Evolutionary conservation across 1,140 invertebrate species (phyloP), one percentile per base, ranked within the genome.

Genomic region (Mya arenaria): DNA sequence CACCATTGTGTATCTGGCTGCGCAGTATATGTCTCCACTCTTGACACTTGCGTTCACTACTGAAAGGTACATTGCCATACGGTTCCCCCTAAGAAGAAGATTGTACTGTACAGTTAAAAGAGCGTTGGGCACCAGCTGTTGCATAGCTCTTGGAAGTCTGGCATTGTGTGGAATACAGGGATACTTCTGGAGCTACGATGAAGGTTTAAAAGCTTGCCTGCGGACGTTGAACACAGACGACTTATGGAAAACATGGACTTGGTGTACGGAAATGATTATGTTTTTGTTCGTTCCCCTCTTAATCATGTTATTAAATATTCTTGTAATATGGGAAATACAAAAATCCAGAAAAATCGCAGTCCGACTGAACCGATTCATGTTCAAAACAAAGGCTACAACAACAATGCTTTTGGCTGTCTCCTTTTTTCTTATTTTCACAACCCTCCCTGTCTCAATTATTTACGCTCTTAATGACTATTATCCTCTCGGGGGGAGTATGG

Each of bases 61-160:
- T 82, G 98, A 99, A 93, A 94, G 98, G 56, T 99, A 97, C 93
- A 96, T 99, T 44, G 98, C 98, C 0, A 98, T 99, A 0, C 99
- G 98, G 90, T 97, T 98, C 92, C 98, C 98, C 0, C 94, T 99
- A n/a, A 95, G 95, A 81, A 41, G 91, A 28, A 85, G 89, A 37
- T 82, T 86, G 17, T 89, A 88, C 66, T 92, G 91, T 69, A 99
- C 97, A 0, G 97, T 97, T 87, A 96, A 96, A 17, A 94, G 97
- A 52, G 97, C 98, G 6, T 85, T 88, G 15, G 82, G 86, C 10
- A 89, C 89, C 4, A 89, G 91, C 34, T 63, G 66, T 3, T 83
- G 60, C 28, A 78, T 92, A 32, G 65, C 84, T 1, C 5, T 87
- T 4, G 48, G 83, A 17, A 79, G 84, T 1, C 56, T 92, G 23